Conservation (phyloP, 2,888 invertebrate genomes). For the Mesorhabditis spiculigera region DNA sequence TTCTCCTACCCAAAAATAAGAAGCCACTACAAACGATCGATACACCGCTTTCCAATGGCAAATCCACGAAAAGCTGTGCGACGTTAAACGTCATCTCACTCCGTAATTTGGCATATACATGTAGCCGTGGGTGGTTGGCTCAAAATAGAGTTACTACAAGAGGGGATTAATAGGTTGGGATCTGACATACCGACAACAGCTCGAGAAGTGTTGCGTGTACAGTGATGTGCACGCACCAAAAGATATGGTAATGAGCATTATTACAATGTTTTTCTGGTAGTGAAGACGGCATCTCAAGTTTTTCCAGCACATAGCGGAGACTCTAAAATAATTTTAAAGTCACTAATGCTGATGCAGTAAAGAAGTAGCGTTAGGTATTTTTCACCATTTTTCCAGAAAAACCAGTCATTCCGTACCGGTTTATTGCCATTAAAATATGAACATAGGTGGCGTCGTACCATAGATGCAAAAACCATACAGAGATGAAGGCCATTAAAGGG, state of each 20-base stretch:
- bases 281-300: not conserved
- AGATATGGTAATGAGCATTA: not conserved
- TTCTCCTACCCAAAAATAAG: not conserved
- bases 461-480: not conserved
- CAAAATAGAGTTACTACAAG: not conserved
- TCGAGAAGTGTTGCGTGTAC: not conserved
- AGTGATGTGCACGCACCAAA: not conserved
- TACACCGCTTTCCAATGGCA: not conserved
- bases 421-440: not conserved
- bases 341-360: not conserved
- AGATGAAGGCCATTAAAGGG: not conserved
- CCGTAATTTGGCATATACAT: conserved; percentile 1
- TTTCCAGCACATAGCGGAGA: not conserved
- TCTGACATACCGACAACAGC: not conserved
- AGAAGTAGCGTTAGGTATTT: too few relatives aligned
- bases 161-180: not conserved
- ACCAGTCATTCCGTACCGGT: not conserved
- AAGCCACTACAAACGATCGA: not conserved
- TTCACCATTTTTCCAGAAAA: too few relatives aligned
- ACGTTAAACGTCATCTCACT: not conserved
- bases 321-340: not conserved
- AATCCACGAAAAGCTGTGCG: not conserved
- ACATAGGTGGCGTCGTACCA: not conserved
- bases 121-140: not conserved
- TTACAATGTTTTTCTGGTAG: not conserved